Percentiles rank a stretch among this genome's conserved stretches.
phyloP scores from a whole-genome alignment of 2,888 invertebrate species.

The Andrena flavipes region DNA sequence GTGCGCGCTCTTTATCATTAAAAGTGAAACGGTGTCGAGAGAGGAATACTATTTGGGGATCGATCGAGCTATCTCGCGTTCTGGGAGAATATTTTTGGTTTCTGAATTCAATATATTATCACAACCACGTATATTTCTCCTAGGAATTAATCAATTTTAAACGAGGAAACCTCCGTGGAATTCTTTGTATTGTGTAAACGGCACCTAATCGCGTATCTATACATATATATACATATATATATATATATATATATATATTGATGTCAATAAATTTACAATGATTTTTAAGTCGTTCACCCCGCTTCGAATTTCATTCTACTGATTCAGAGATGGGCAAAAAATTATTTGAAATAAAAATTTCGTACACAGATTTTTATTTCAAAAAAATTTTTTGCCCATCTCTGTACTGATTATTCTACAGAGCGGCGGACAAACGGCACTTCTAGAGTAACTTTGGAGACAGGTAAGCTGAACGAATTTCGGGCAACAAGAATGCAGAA shows the following conservation, averaged over 20 bases:
- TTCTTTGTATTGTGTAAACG: conserved; percentile 30
- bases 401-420: neutral
- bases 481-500: no score
- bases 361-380: no score
- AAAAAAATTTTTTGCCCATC: no score
- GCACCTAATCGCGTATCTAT: conserved; percentile 24
- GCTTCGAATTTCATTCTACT: conserved; percentile 2
- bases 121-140: conserved; percentile 34
- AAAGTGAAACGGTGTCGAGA: neutral
- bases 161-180: conserved; percentile 20
- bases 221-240: neutral
- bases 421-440: neutral
- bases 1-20: conserved; percentile 32
- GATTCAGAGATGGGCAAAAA: no score
- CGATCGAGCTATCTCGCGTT: conserved; percentile 35
- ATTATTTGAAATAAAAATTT: no score
- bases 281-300: conserved; percentile 20
- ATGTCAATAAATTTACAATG: conserved; percentile 43
- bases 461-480: no score
- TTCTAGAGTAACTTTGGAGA: no score
- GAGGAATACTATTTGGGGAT: neutral
- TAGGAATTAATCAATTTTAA: conserved; percentile 39
- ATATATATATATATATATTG: neutral
- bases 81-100: conserved; percentile 40
- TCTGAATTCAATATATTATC: conserved; percentile 29